Percentiles rank a stretch among this genome's conserved stretches.
phyloP scores from a whole-genome alignment of 1,140 invertebrate species.

The Drosophila paulistorum region DNA sequence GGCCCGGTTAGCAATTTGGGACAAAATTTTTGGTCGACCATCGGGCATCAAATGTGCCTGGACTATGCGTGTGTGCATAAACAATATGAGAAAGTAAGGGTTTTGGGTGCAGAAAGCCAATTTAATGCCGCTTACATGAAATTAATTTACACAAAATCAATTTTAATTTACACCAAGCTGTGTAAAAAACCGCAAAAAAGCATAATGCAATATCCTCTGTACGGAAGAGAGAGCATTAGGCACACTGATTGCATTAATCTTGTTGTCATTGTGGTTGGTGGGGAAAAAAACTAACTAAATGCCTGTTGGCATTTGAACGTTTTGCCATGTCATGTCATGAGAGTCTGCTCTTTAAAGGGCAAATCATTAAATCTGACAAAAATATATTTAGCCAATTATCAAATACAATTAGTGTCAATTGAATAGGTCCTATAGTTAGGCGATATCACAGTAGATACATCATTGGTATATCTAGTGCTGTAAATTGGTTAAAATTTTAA shows the following conservation, averaged over 20 bases:
- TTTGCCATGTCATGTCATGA: constrained; percentile 47
- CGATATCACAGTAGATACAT: too few species aligned
- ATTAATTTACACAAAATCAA: constrained; percentile 75
- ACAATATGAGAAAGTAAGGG: neutral
- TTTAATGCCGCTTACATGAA: constrained; percentile 61
- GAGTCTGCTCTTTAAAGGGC: constrained; percentile 47
- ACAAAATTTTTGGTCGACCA: constrained; percentile 10
- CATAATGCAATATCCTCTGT: constrained; percentile 7
- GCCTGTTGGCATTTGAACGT: constrained; percentile 22
- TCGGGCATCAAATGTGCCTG: neutral
- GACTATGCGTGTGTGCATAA: constrained; percentile 30
- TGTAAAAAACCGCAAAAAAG: constrained; percentile 27
- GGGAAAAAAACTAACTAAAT: constrained; percentile 16
- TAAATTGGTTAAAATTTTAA: too few species aligned
- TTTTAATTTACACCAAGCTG: constrained; percentile 57
- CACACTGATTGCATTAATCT: constrained; percentile 42
- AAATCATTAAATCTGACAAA: constrained; percentile 52
- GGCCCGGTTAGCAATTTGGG: constrained; percentile 5
- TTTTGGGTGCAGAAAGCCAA: constrained; percentile 19
- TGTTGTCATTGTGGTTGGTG: constrained; percentile 50
- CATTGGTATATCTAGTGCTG: too few species aligned
- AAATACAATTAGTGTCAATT: constrained; percentile 1
- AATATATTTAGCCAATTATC: constrained; percentile 26
- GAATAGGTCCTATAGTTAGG: neutral
- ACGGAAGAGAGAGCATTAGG: constrained; percentile 1